Conservation (phyloP, 1,140 invertebrate species). For the Contarinia nasturtii region DNA sequence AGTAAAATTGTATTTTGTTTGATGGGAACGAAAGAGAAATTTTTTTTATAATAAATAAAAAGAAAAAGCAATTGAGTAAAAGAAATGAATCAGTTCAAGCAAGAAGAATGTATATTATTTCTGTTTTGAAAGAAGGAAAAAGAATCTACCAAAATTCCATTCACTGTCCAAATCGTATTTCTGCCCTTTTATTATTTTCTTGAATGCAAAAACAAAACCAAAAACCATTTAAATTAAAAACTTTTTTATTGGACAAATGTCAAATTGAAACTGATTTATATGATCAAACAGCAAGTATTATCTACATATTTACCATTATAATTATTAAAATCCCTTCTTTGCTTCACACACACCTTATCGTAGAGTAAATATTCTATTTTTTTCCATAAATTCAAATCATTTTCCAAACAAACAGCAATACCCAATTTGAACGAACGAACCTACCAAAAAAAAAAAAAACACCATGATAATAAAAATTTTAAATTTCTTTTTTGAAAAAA, state of each 20-base stretch:
- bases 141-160: no score
- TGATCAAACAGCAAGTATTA: conserved; percentile 4
- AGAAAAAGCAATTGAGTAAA: conserved; percentile 16
- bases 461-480: no score
- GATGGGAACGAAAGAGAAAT: background rate
- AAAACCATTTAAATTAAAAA: no score
- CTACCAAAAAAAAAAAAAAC: no score
- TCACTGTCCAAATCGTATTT: background rate
- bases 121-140: no score
- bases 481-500: no score
- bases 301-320: conserved; percentile 2
- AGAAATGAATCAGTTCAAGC: conserved; percentile 31
- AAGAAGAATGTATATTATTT: no score
- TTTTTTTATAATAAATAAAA: conserved; percentile 6
- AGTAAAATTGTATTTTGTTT: background rate
- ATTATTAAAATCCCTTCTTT: background rate
- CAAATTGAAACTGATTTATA: conserved; percentile 2
- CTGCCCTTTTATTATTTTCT: conserved; percentile 3
- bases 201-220: conserved; percentile 1
- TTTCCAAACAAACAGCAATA: background rate
- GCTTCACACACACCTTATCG: no score
- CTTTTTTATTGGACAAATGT: conserved; percentile 1
- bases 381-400: conserved; percentile 2
- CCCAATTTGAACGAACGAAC: no score
- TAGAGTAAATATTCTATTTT: no score